These are phyloP conservation scores for Ellobius talpinus DNA, from an alignment of 2,113 vertebrate species.

Conservation along the genomic window DNA sequence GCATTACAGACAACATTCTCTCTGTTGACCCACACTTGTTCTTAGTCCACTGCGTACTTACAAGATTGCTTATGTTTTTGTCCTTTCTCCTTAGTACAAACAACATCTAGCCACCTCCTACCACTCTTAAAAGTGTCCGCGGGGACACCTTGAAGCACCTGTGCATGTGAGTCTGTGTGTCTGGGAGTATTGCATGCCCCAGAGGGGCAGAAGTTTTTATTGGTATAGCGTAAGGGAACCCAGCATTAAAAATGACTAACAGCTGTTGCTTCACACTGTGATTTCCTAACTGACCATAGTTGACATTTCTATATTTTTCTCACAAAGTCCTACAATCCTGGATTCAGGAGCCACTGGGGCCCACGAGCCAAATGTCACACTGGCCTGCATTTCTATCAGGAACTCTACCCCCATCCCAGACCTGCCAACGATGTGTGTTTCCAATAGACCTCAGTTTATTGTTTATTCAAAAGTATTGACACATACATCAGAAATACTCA, in stretches of 20 bases:
- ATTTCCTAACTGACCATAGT: neutral
- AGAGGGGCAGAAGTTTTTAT: neutral
- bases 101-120: neutral
- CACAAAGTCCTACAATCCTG: neutral
- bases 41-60: neutral
- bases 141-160: neutral
- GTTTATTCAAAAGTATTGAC: neutral
- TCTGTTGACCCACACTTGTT: neutral
- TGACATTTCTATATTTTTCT: neutral
- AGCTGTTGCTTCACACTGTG: neutral
- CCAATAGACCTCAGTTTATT: neutral
- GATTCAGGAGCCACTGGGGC: neutral
- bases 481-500: neutral
- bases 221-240: accelerated
- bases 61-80: neutral
- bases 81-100: neutral
- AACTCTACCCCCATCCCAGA: too few relatives aligned
- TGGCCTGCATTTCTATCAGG: neutral
- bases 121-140: accelerated
- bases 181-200: accelerated
- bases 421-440: neutral
- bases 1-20: neutral
- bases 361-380: neutral
- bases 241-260: neutral
- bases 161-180: neutral